Evolutionary conservation across 2,888 invertebrate genomes (phyloP).

Genomic region (Gisinianus flammeolus): DNA sequence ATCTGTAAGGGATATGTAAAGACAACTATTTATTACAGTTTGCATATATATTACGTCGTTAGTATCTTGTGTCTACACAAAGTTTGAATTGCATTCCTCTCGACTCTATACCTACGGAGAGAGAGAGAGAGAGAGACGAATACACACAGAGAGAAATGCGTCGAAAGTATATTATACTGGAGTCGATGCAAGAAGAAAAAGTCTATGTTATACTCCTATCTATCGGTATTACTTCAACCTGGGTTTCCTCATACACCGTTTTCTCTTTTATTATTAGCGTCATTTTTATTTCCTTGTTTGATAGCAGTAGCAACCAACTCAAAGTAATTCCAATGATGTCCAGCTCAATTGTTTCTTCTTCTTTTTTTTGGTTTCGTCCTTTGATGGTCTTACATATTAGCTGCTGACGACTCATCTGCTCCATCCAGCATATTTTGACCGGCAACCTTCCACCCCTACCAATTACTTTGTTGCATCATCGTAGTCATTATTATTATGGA

Average conservation of each 20-base stretch:
- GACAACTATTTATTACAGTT: not conserved
- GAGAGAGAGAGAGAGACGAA: not conserved
- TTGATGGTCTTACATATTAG: not conserved
- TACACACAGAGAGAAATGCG: not conserved
- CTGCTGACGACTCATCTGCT: not conserved
- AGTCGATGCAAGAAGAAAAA: too few relatives aligned
- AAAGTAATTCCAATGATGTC: too few relatives aligned
- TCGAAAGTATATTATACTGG: too few relatives aligned
- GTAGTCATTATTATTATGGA: too few relatives aligned
- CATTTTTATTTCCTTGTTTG: not conserved
- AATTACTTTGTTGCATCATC: not conserved
- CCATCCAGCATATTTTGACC: too few relatives aligned
- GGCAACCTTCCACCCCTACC: not conserved
- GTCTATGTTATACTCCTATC: too few relatives aligned
- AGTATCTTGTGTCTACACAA: not conserved
- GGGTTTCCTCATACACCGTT: not conserved
- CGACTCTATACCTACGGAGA: not conserved
- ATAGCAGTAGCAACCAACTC: too few relatives aligned
- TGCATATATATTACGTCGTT: not conserved
- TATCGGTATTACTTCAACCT: not conserved
- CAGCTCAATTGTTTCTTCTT: not conserved
- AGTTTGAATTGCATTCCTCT: not conserved
- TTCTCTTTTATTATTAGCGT: conserved; percentile 7
- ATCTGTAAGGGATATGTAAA: not conserved
- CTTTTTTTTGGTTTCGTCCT: not conserved